Evolutionary conservation across 2,888 invertebrate species (phyloP).

Genomic region (Amblyjoppa proteus): DNA sequence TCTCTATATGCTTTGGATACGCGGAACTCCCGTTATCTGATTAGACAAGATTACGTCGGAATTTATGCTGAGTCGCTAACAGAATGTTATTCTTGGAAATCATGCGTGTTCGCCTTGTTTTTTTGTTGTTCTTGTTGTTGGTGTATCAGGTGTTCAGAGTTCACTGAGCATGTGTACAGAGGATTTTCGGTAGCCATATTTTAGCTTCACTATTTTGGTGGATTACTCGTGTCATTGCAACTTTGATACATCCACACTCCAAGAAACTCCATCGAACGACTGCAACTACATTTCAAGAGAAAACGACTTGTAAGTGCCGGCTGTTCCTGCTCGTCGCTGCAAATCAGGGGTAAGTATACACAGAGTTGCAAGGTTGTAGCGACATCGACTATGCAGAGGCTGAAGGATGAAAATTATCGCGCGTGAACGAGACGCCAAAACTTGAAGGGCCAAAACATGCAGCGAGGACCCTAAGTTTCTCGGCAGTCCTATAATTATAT

Average conservation of each 20-base stretch:
- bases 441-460: conserved; percentile 24
- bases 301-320: neutral
- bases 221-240: neutral
- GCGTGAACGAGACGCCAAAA: conserved; percentile 54
- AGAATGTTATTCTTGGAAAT: neutral
- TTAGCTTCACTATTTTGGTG: neutral
- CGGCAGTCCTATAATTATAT: conserved; percentile 82
- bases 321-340: conserved; percentile 12
- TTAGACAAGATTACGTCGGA: neutral
- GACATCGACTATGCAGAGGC: conserved; percentile 8
- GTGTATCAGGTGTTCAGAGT: neutral
- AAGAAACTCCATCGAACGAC: neutral
- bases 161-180: neutral
- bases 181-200: neutral
- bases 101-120: neutral
- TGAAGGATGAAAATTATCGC: conserved; percentile 61
- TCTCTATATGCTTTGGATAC: neutral
- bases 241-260: neutral
- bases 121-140: neutral
- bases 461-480: conserved; percentile 30
- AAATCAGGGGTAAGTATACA: conserved; percentile 47
- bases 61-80: neutral
- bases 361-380: conserved; percentile 1
- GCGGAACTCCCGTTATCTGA: conserved; percentile 3
- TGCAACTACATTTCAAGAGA: neutral